Evolutionary conservation across 92 coral and sea anemone genomes (phyloP).

Genomic region (Palythoa caribaeorum): DNA sequence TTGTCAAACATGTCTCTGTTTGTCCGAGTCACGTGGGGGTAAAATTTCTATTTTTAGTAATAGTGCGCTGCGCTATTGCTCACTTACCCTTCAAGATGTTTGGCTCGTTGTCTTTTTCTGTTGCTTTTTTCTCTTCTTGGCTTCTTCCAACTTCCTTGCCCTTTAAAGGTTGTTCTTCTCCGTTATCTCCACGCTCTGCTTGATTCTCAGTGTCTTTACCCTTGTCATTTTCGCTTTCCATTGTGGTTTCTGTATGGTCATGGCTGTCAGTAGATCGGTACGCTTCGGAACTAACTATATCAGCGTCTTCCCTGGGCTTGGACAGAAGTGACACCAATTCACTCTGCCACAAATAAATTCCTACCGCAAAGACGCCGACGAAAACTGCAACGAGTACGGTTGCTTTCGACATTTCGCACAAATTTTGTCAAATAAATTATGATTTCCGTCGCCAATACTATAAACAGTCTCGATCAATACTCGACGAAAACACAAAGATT

Average conservation of each 20-base stretch:
- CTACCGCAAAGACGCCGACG: conserved; percentile 36
- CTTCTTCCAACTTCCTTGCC: background rate
- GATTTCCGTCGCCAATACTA: background rate
- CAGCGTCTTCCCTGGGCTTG: background rate
- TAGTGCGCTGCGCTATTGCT: background rate
- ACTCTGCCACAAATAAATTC: conserved; percentile 34
- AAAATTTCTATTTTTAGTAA: no score
- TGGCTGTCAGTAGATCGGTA: background rate
- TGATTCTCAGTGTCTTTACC: background rate
- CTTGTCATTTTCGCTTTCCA: background rate
- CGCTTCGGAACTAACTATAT: background rate
- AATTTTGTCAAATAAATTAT: background rate
- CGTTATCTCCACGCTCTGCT: background rate
- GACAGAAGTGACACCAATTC: background rate
- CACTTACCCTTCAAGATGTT: background rate
- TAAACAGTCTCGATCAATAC: background rate
- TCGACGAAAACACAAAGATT: background rate
- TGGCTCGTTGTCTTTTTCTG: background rate
- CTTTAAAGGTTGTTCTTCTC: conserved; percentile 1
- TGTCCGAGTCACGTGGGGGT: no score
- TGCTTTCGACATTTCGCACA: conserved; percentile 25
- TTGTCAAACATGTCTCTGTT: background rate
- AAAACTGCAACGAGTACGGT: conserved; percentile 16
- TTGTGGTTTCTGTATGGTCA: background rate
- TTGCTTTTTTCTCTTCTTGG: background rate